These are phyloP conservation scores for Varecia variegata DNA, from an alignment of 2,797 vertebrate genomes.

Conservation along the genomic window DNA sequence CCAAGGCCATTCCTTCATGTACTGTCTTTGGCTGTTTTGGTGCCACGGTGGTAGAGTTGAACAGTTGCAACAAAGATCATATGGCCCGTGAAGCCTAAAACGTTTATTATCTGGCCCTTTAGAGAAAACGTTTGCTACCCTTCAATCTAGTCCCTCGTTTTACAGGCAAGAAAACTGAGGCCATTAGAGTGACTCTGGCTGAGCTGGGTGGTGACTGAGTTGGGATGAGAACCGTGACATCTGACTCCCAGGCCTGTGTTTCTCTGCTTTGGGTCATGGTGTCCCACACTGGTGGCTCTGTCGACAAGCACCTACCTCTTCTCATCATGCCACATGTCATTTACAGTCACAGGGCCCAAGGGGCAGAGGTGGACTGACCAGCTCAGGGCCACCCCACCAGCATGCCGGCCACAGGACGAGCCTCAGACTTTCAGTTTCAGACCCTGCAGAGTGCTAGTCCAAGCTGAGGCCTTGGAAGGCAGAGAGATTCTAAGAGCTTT, in stretches of 20 bases:
- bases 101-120: background rate
- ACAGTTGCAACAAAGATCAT: background rate
- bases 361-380: background rate
- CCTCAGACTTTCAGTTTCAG: too few species aligned
- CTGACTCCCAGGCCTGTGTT: background rate
- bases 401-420: fast-evolving
- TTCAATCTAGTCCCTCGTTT: background rate
- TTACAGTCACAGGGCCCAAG: background rate
- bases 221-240: background rate
- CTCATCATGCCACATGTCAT: fast-evolving
- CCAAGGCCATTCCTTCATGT: background rate
- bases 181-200: background rate
- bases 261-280: background rate
- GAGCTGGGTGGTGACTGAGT: background rate
- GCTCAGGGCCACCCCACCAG: background rate
- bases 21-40: background rate
- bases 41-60: background rate
- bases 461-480: background rate
- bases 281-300: background rate
- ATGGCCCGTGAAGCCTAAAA: background rate
- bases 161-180: background rate
- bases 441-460: background rate
- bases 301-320: background rate
- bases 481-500: background rate
- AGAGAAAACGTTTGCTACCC: background rate